These are phyloP conservation scores for Neoascia interrupta DNA, from an alignment of 2,888 invertebrate species.

Conservation along the genomic window DNA sequence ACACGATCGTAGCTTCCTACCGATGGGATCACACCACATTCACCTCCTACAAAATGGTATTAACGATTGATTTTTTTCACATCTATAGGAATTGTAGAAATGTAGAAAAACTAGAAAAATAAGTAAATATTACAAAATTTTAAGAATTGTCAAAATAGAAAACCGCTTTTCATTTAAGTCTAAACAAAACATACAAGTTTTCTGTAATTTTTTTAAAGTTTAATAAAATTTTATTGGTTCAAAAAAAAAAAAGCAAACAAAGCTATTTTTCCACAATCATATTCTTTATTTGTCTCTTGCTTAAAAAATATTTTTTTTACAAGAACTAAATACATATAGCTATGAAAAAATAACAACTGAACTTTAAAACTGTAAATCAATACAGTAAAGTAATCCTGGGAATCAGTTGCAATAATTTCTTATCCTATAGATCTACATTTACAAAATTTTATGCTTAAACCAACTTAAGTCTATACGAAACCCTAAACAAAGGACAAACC, in stretches of 20 bases:
- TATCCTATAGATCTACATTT: conserved; percentile 21
- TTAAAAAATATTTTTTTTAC: conserved; percentile 36
- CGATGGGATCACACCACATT: no score
- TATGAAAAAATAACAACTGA: no score
- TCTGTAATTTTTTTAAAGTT: no score
- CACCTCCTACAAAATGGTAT: no score
- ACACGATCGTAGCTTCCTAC: no score
- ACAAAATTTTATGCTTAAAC: conserved; percentile 39
- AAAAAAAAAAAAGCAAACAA: background rate
- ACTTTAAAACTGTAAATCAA: conserved; percentile 32
- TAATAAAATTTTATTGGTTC: background rate
- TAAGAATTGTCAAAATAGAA: no score
- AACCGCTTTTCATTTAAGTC: no score
- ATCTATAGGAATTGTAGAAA: no score
- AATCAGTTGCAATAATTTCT: conserved; percentile 21
- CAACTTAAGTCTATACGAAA: conserved; percentile 44
- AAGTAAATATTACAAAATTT: no score
- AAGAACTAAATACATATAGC: conserved; percentile 28
- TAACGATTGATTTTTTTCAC: no score
- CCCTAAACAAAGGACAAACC: conserved; percentile 42
- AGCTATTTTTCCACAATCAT: conserved; percentile 29
- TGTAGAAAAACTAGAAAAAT: no score
- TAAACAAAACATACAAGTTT: no score
- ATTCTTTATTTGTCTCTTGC: conserved; percentile 48
- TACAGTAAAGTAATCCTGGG: conserved; percentile 15